phyloP scores from a whole-genome alignment of 2,797 vertebrate species.

The Lepilemur ruficaudatus region DNA sequence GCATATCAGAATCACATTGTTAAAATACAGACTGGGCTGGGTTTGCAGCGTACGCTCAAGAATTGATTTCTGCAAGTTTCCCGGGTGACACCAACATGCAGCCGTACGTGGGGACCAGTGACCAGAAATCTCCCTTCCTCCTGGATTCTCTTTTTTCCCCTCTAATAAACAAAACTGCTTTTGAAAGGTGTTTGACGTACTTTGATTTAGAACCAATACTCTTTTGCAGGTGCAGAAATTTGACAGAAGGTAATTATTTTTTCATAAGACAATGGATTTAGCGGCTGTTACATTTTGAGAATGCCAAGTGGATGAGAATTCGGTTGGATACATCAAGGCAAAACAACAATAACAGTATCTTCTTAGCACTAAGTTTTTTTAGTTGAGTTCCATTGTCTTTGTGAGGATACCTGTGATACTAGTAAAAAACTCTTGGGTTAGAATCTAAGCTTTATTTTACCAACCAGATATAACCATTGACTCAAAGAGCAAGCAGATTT shows the following conservation, averaged over 20 bases:
- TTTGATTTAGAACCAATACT: neutral
- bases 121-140: neutral
- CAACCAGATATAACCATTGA: neutral
- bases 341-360: neutral
- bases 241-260: neutral
- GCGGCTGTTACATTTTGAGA: neutral
- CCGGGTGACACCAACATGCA: fast-evolving
- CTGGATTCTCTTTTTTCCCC: no score
- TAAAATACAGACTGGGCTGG: fast-evolving
- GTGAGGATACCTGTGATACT: neutral
- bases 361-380: neutral
- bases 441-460: neutral
- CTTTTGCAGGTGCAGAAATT: neutral
- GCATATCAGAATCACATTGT: neutral
- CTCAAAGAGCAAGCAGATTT: neutral
- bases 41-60: fast-evolving
- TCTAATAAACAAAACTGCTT: neutral
- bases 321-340: neutral
- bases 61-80: neutral
- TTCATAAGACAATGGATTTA: neutral
- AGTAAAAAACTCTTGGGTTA: neutral
- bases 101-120: neutral
- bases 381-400: neutral
- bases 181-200: neutral
- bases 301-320: neutral